phyloP scores from a whole-genome alignment of 2,113 vertebrate genomes.

The Peromyscus polionotus region DNA sequence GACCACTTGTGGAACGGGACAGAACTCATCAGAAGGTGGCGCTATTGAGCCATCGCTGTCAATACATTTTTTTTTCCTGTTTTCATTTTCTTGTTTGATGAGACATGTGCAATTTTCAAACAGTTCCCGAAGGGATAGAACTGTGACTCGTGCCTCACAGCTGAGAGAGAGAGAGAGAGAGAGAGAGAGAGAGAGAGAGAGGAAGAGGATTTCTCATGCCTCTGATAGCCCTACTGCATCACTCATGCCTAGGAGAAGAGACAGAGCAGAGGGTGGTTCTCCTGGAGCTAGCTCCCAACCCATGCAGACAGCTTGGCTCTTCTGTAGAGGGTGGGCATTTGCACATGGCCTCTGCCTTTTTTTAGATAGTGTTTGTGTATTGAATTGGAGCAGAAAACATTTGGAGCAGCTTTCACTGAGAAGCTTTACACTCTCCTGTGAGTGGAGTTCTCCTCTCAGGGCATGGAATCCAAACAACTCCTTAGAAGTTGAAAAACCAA shows the following conservation, averaged over 20 bases:
- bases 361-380: not conserved
- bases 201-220: not conserved
- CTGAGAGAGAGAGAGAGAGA: not conserved
- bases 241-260: not conserved
- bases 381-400: not conserved
- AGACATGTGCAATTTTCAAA: conserved; percentile 47
- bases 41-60: not conserved
- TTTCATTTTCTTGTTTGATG: conserved; percentile 53
- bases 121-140: not conserved
- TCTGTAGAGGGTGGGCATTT: not conserved
- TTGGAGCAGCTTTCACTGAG: not conserved
- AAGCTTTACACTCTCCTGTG: not conserved
- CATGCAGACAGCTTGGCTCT: not conserved
- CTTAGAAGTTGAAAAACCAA: not conserved
- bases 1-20: not conserved
- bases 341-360: not conserved
- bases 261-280: not conserved
- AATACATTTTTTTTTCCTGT: not conserved
- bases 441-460: not conserved
- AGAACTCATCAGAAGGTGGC: conserved; percentile 51
- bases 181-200: too few relatives aligned
- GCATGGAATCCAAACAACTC: not conserved
- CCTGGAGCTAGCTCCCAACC: not conserved
- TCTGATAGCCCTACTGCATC: not conserved
- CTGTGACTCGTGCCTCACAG: not conserved